Conservation (phyloP, 1,140 invertebrate genomes). For the Acromyrmex charruanus region DNA sequence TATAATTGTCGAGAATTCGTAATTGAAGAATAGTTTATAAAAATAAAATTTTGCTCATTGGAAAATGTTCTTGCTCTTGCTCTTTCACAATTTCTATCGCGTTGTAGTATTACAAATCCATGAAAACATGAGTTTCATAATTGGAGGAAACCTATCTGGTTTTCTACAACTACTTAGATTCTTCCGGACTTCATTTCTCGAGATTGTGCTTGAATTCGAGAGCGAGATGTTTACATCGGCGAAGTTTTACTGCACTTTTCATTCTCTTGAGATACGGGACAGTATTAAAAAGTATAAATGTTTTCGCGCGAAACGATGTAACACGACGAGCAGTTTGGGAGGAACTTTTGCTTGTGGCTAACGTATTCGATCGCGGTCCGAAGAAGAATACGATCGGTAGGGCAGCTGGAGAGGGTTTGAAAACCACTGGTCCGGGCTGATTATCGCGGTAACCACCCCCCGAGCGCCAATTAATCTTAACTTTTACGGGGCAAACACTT, state of each 20-base stretch:
- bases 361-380: constrained; percentile 21
- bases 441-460: constrained; percentile 86
- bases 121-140: constrained; percentile 1
- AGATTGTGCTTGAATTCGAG: constrained; percentile 18
- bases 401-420: constrained; percentile 76
- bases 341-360: neutral
- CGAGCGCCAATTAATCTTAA: constrained; percentile 86
- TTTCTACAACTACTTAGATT: neutral
- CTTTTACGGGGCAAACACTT: constrained; percentile 86
- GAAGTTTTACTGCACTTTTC: constrained; percentile 24
- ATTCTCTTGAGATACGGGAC: neutral
- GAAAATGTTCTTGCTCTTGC: neutral
- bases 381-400: constrained; percentile 26
- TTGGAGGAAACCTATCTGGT: constrained; percentile 6
- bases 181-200: neutral
- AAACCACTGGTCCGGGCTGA: constrained; percentile 85
- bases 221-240: neutral
- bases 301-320: neutral
- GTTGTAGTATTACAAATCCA: neutral
- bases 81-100: neutral
- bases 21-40: neutral
- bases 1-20: neutral
- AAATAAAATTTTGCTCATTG: neutral
- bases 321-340: neutral
- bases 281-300: constrained; percentile 21